Base-by-base conservation (phyloP, 2,797 vertebrate genomes). In the Basileuterus tristriatus region DNA sequence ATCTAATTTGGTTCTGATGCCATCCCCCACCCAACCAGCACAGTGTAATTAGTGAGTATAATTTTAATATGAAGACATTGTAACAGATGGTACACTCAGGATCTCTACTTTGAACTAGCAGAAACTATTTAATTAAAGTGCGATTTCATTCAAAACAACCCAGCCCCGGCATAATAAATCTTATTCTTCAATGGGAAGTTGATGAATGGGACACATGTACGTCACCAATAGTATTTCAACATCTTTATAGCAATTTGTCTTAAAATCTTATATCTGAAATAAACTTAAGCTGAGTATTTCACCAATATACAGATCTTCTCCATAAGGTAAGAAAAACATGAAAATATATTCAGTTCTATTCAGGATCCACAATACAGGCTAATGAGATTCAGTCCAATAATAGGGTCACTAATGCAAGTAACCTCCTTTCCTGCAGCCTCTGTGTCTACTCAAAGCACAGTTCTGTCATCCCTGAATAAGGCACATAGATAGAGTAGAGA, bases 311-410 rank as follows among this genome's bases (percentile, higher is more conserved):
- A 75, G 0, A 53, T 70, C 21, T 47, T 92, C 37, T 60, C 29
- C 59, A 3, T 11, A 67, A 62, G 29, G 70, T 8, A 81, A 34
- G 8, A 16, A 90, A 88, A 16, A 37, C 5, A 64, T 41, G 30
- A 80, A 72, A 89, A 68, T 53, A 44, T 14, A 44, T 72, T 87
- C 67, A n/a, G 8, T 53, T 87, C 56, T 69, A 27, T 53, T 84
- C n/a, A 56, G 41, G 18, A 49, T 82, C 71, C 52, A 72, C 50
- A 76, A 37, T 23, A 46, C 15, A 87, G 67, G 30, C 23, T 74
- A 83, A 92, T 32, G 49, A 93, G 94, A 93, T 83, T 86, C 46
- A 36, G 49, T 74, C 43, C 64, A 72, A 29, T 70, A 82, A 89
- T 30, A 77, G 23, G 14, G 22, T 59, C 29, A 12, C 17, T 76